These are phyloP conservation scores for Eupithecia inturbata DNA, from an alignment of 2,888 invertebrate genomes.

Conservation along the genomic window DNA sequence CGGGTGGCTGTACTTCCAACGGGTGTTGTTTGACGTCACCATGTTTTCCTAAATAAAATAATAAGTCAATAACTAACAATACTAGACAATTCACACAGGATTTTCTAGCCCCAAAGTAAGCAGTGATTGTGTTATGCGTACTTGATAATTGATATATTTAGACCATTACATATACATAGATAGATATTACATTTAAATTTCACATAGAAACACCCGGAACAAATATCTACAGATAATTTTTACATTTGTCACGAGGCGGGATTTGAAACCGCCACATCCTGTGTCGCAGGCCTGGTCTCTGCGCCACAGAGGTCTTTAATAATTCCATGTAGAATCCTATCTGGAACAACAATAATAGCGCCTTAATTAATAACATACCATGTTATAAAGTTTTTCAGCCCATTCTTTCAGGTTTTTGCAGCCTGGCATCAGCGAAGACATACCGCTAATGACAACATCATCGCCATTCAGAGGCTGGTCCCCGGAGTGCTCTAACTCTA, in stretches of 20 bases:
- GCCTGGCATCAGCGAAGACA: conserved; percentile 59
- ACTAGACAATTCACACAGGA: too few species aligned
- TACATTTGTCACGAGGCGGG: too few species aligned
- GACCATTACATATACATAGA: too few species aligned
- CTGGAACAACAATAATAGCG: not conserved
- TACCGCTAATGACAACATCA: conserved; percentile 59
- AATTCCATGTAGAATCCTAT: not conserved
- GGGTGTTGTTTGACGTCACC: conserved; percentile 30
- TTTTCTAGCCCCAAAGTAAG: too few species aligned
- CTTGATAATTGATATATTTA: not conserved
- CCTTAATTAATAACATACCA: conserved; percentile 48
- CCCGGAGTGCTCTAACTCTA: conserved; percentile 14
- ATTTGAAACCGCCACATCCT: too few species aligned
- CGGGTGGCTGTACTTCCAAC: conserved; percentile 63
- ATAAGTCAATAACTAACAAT: too few species aligned
- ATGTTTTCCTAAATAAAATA: conserved; percentile 21
- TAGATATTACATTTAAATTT: not conserved
- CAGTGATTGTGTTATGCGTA: too few species aligned
- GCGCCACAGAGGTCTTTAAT: too few species aligned
- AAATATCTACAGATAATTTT: not conserved
- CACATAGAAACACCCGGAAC: not conserved
- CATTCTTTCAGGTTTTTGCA: conserved; percentile 55
- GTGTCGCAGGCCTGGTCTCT: too few species aligned
- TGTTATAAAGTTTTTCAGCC: conserved; percentile 59
- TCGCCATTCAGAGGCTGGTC: conserved; percentile 36